Evolutionary conservation across 1,140 invertebrate species (phyloP).

Genomic region (Delia radicum): DNA sequence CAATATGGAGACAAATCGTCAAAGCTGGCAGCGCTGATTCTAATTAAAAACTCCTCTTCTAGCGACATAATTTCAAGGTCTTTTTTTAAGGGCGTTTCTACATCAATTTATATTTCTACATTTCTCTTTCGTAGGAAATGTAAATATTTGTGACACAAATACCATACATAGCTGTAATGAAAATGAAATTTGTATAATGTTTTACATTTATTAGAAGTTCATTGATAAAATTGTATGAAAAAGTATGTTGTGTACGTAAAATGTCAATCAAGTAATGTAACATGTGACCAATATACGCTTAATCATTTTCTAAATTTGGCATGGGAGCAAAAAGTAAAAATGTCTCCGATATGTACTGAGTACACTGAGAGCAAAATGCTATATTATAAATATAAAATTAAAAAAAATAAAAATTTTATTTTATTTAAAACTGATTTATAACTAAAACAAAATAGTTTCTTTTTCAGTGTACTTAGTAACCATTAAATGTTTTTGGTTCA

Average conservation of each 20-base stretch:
- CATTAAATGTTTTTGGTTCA: too few relatives aligned
- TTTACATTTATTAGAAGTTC: constrained; percentile 10
- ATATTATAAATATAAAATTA: too few relatives aligned
- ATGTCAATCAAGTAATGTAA: constrained; percentile 2
- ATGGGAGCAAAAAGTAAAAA: not conserved
- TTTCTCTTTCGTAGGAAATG: not conserved
- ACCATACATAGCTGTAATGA: constrained; percentile 10
- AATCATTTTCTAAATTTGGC: not conserved
- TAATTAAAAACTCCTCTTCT: too few relatives aligned
- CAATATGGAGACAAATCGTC: too few relatives aligned
- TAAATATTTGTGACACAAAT: not conserved
- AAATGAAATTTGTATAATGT: constrained; percentile 3
- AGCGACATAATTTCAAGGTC: too few relatives aligned
- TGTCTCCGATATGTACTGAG: too few relatives aligned
- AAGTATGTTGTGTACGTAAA: not conserved
- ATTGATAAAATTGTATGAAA: constrained; percentile 4
- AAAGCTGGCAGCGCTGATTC: too few relatives aligned
- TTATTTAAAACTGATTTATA: too few relatives aligned
- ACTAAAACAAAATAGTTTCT: too few relatives aligned
- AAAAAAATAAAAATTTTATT: too few relatives aligned
- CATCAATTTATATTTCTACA: not conserved
- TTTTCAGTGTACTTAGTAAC: too few relatives aligned
- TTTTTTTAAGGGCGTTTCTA: not conserved
- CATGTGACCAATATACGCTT: not conserved
- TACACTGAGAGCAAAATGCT: too few relatives aligned